A percentile compares a stretch with the other conserved stretches of the same genome.
phyloP scores from a whole-genome alignment of 2,888 invertebrate genomes.

The Callosobruchus maculatus region DNA sequence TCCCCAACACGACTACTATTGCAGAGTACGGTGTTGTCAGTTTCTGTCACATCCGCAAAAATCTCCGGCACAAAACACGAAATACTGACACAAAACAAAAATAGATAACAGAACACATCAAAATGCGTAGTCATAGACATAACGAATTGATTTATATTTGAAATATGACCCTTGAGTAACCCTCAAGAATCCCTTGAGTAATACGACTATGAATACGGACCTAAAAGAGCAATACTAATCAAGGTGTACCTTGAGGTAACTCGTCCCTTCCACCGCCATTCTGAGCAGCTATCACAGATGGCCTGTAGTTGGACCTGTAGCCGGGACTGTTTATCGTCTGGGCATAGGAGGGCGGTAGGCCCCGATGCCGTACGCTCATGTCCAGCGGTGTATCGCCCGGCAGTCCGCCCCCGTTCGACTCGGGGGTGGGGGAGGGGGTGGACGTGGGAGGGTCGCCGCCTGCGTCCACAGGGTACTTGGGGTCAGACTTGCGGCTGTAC shows the following conservation, averaged over 20 bases:
- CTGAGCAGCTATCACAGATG: slow-evolving; percentile 59
- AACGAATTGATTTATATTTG: no score
- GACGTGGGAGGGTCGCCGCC: slow-evolving; percentile 16
- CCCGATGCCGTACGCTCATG: slow-evolving; percentile 59
- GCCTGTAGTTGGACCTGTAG: slow-evolving; percentile 48
- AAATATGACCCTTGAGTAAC: no score
- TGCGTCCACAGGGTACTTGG: slow-evolving; percentile 31
- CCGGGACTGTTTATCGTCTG: slow-evolving; percentile 49
- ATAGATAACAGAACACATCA: no score
- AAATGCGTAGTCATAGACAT: no score
- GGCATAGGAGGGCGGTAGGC: slow-evolving; percentile 61
- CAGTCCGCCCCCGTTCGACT: slow-evolving; percentile 1
- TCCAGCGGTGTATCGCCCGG: slow-evolving; percentile 55
- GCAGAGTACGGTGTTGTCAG: no score
- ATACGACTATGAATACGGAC: background rate
- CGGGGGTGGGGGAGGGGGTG: background rate
- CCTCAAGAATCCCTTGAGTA: no score
- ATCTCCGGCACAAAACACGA: no score
- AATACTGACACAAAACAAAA: no score
- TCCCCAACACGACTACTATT: no score
- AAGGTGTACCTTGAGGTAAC: slow-evolving; percentile 42
- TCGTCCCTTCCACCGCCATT: slow-evolving; percentile 40
- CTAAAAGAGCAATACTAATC: background rate
- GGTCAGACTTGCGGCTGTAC: slow-evolving; percentile 45
- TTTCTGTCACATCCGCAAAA: no score